A percentile compares a stretch with the other conserved stretches of the same genome.
Evolutionary conservation across 2,113 vertebrate genomes (phyloP).

Genomic region (Panthera uncia): DNA sequence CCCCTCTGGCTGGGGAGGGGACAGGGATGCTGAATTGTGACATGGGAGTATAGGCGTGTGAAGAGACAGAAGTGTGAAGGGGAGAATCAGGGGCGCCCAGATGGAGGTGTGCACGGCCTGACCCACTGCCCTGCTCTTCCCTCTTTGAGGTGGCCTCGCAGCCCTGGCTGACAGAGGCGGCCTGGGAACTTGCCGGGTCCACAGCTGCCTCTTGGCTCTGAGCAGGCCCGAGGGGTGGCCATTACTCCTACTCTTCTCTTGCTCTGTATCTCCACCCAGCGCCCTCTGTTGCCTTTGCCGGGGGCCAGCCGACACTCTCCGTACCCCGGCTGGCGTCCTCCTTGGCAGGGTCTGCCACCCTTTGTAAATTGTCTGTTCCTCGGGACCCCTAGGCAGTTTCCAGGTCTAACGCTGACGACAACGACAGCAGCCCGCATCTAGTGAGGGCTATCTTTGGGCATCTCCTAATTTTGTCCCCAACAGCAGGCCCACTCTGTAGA

Average conservation of each 20-base stretch:
- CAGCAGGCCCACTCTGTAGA: background rate
- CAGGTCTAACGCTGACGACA: background rate
- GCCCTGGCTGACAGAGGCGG: background rate
- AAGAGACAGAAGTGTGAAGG: background rate
- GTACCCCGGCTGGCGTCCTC: background rate
- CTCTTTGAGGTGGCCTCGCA: too few species aligned
- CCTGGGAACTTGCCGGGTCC: background rate
- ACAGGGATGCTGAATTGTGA: too few species aligned
- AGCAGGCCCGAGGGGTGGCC: background rate
- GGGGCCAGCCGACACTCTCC: background rate
- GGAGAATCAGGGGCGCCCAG: background rate
- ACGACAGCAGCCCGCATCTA: background rate
- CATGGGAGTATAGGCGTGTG: background rate
- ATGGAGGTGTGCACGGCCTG: rapidly evolving
- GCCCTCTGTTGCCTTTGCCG: background rate
- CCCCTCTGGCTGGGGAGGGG: background rate
- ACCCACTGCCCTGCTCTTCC: background rate
- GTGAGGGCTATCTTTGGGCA: background rate
- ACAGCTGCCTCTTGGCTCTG: background rate
- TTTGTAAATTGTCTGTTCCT: background rate
- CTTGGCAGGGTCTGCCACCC: too few species aligned
- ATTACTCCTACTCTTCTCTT: background rate
- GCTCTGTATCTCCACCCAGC: background rate
- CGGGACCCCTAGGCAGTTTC: background rate
- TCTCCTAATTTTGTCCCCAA: background rate